phyloP scores from a whole-genome alignment of 2,888 invertebrate species.

The Luffia ferchaultella region DNA sequence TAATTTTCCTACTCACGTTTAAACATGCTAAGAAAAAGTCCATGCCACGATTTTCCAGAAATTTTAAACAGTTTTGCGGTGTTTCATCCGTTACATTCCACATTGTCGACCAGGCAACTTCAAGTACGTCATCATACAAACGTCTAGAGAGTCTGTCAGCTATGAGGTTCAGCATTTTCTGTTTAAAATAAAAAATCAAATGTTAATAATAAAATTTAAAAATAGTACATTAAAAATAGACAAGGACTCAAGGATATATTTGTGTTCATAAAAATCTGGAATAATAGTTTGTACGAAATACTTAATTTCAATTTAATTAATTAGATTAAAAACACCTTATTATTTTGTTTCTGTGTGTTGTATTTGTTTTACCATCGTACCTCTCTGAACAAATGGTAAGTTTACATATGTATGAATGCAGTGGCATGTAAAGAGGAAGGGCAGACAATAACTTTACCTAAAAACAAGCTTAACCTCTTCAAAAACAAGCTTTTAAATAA shows the following conservation, averaged over 20 bases:
- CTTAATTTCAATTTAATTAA: too few species aligned
- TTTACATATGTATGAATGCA: too few species aligned
- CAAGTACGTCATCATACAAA: conserved; percentile 93
- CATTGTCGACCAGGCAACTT: conserved; percentile 99
- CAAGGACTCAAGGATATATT: neutral
- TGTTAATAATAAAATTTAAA: neutral
- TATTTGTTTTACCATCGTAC: too few species aligned
- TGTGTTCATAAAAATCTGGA: conserved; percentile 3
- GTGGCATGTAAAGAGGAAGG: too few species aligned
- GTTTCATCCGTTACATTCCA: conserved; percentile 99
- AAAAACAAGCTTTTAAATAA: too few species aligned
- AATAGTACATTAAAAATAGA: conserved; percentile 4
- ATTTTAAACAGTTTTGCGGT: conserved; percentile 90
- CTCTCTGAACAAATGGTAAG: too few species aligned
- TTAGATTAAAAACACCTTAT: too few species aligned
- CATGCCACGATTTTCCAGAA: conserved; percentile 90
- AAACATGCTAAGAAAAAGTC: conserved; percentile 88
- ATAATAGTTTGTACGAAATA: too few species aligned
- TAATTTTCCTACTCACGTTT: conserved; percentile 74
- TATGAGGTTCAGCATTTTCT: conserved; percentile 86
- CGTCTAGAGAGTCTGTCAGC: conserved; percentile 77
- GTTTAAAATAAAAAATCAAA: conserved; percentile 20
- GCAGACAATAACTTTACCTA: too few species aligned
- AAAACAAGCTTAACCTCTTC: too few species aligned
- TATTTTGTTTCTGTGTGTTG: too few species aligned